phyloP scores from a whole-genome alignment of 2,797 vertebrate species.

The Odontamblyopus lacepedii region DNA sequence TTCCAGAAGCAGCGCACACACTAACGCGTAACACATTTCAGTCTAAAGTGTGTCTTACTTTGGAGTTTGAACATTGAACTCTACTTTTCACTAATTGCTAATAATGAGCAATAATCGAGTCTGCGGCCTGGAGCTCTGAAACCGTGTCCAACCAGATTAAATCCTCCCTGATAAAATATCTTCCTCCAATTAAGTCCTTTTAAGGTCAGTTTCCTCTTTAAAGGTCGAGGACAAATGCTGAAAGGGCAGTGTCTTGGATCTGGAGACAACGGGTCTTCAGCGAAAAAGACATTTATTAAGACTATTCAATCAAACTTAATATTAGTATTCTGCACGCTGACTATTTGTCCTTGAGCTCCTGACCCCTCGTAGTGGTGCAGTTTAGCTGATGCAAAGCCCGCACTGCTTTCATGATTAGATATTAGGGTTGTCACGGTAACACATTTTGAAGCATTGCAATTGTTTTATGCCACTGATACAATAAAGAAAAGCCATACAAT shows the following conservation, averaged over 20 bases:
- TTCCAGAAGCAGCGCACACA: too few species aligned
- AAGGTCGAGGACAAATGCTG: conserved; percentile 8
- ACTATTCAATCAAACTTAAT: conserved; percentile 5
- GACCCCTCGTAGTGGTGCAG: background rate
- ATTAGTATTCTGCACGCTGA: conserved; percentile 19
- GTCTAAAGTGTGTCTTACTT: background rate
- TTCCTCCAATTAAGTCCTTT: conserved; percentile 6
- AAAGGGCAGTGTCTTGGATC: conserved; percentile 23
- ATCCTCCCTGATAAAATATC: conserved; percentile 12
- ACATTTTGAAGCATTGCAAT: too few species aligned
- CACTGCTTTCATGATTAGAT: background rate
- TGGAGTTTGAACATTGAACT: background rate
- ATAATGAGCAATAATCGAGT: background rate
- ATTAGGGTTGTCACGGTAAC: background rate
- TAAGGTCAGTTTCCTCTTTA: background rate
- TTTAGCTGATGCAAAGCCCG: conserved; percentile 3
- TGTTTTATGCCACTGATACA: too few species aligned
- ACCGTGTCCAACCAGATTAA: conserved; percentile 13
- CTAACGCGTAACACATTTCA: too few species aligned
- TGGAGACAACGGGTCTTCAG: conserved; percentile 10
- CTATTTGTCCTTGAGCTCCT: conserved; percentile 34
- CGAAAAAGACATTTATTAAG: background rate
- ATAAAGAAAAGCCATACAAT: too few species aligned
- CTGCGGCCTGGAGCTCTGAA: background rate
- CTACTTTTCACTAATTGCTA: conserved; percentile 3